Conservation (phyloP, 2,113 vertebrate species). For the Narcine bancroftii region DNA sequence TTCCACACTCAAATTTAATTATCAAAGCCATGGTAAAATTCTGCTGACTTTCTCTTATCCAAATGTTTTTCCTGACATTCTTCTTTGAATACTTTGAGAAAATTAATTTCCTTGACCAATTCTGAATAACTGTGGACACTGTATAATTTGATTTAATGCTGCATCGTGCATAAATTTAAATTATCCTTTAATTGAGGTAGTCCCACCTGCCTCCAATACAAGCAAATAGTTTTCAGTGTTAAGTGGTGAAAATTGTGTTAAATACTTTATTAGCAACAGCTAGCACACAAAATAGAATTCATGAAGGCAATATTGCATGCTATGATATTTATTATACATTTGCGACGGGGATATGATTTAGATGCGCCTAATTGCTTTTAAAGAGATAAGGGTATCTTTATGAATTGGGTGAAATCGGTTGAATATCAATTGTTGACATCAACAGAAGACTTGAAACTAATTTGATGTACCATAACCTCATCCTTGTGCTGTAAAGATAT, state of each 20-base stretch:
- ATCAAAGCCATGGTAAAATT: neutral
- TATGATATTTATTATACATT: neutral
- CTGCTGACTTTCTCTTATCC: neutral
- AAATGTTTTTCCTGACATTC: neutral
- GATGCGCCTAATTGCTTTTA: neutral
- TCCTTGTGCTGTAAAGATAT: neutral
- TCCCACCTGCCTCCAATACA: neutral
- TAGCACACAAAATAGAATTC: neutral
- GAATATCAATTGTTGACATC: neutral
- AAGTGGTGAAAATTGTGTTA: neutral
- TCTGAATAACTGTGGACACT: neutral
- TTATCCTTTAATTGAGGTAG: neutral
- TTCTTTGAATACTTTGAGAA: neutral
- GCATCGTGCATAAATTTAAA: neutral
- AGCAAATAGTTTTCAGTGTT: constrained; percentile 2
- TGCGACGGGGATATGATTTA: neutral
- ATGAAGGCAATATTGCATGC: neutral
- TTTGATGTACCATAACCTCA: neutral
- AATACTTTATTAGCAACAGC: neutral
- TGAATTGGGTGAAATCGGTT: neutral
- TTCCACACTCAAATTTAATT: neutral
- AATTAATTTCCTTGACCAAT: neutral
- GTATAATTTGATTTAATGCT: neutral
- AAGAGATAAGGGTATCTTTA: neutral
- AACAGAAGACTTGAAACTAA: neutral